Evolutionary conservation across 2,888 invertebrate species (phyloP).

Genomic region (Masnerella sp.): DNA sequence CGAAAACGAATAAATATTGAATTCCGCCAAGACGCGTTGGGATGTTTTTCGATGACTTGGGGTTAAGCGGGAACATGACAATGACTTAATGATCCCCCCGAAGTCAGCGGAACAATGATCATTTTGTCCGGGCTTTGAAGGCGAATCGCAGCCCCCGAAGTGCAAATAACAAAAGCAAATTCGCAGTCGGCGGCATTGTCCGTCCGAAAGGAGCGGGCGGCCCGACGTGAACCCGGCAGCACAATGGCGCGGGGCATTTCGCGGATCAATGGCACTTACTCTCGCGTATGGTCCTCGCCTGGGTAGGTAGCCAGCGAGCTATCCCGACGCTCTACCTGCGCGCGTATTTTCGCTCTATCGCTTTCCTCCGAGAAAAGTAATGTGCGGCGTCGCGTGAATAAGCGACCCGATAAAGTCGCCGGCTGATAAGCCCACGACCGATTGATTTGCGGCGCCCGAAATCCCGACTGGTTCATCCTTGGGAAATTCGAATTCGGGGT

Average conservation of each 20-base stretch:
- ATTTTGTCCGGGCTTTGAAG: slow-evolving; percentile 38
- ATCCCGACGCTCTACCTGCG: slow-evolving; percentile 25
- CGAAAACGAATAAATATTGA: too few relatives aligned
- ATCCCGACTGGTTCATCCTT: too few relatives aligned
- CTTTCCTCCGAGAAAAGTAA: slow-evolving; percentile 59
- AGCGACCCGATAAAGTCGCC: slow-evolving; percentile 61
- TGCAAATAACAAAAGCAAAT: slow-evolving; percentile 60
- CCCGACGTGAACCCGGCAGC: slow-evolving; percentile 69
- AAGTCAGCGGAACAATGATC: slow-evolving; percentile 59
- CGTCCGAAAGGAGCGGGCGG: too few relatives aligned
- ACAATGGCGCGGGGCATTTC: slow-evolving; percentile 69
- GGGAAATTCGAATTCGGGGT: too few relatives aligned
- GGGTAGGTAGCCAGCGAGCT: slow-evolving; percentile 57
- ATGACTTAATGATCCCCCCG: too few relatives aligned
- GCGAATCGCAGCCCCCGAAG: slow-evolving; percentile 44
- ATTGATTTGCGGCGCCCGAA: slow-evolving; percentile 56
- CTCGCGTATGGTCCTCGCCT: slow-evolving; percentile 60
- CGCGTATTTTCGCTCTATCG: slow-evolving; percentile 50
- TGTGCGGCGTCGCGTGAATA: slow-evolving; percentile 64
- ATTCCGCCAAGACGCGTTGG: too few relatives aligned
- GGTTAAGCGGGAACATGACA: too few relatives aligned
- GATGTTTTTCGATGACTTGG: too few relatives aligned
- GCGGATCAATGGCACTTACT: slow-evolving; percentile 72
- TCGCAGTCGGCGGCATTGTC: slow-evolving; percentile 52
- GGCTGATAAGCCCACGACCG: slow-evolving; percentile 55